Evolutionary conservation across 2,888 invertebrate genomes (phyloP), one percentile per base, ranked within the genome.

Genomic region (Clanis bilineata): DNA sequence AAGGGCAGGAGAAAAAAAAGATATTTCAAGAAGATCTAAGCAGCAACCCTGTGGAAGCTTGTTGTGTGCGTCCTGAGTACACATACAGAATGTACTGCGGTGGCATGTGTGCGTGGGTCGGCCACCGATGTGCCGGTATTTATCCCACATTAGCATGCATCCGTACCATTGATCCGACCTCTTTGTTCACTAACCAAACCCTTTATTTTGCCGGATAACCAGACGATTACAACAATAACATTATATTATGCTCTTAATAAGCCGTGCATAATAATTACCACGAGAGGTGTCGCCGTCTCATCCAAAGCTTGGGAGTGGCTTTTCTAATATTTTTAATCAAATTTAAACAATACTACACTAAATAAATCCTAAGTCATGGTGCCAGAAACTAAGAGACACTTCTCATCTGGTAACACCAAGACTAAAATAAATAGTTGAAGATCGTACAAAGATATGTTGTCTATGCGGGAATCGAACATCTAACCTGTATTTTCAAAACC

Each of bases 121-220:
- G 73, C 70, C 73, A 72, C 74, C 77, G 77, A 79, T 84, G 79
- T 82, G 82, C 79, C 72, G 81, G 86, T 83, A 85, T 88, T 87
- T 87, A 86, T 86, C 83, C 86, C 84, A 84, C 85, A 88, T 88
- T 87, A 87, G 80, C 82, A 85, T 85, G 85, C 84, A 86, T 86
- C 85, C 84, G 84, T 82, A 82, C 80, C 84, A 88, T 83, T 85
- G 86, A 85, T 87, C 83, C 83, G 72, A 77, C 80, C 82, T 83
- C 83, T 86, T 86, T 85, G 85, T 86, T 82, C 78, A 70, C 67
- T 66, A 60, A 62, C 69, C 71, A 70, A 80, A 79, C 73, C 82
- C 76, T 80, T 83, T 79, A 76, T 73, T 73, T 72, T 68, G 67
- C 60, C 59, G 70, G 65, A 70, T 74, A 71, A 68, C 70, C 69